A percentile compares a stretch with the other conserved stretches of the same genome.
Conservation (phyloP, 2,113 vertebrate genomes). For the Pseudopodoces humilis region DNA sequence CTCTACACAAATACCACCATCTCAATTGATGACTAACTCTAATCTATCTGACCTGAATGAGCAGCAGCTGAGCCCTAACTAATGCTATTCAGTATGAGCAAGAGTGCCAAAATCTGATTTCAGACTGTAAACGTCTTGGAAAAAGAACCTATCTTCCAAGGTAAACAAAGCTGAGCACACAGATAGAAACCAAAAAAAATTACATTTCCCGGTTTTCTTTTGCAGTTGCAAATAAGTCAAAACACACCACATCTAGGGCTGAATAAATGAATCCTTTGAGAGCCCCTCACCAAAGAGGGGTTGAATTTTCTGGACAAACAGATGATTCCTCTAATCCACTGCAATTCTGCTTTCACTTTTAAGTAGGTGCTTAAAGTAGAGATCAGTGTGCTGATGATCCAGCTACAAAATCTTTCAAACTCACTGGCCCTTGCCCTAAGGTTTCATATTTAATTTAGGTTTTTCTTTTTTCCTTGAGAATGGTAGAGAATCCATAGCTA, state of each 20-base stretch:
- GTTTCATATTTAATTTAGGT: not conserved
- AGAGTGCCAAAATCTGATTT: constrained; percentile 33
- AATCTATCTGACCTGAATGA: constrained; percentile 36
- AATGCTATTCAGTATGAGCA: constrained; percentile 28
- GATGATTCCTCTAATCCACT: not conserved
- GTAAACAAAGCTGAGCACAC: constrained; percentile 7
- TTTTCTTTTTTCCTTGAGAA: not conserved
- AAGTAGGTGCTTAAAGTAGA: not conserved
- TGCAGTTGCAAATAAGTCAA: not conserved
- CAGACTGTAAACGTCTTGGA: not conserved
- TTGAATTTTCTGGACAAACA: not conserved
- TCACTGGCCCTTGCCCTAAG: not conserved
- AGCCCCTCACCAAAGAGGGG: not conserved
- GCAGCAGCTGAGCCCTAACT: constrained; percentile 37
- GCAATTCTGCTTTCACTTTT: not conserved
- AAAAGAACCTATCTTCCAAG: not conserved
- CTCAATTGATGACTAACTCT: not conserved
- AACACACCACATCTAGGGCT: not conserved
- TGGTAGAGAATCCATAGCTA: not conserved
- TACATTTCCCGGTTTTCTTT: not conserved
- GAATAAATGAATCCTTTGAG: not conserved
- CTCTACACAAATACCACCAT: not conserved
- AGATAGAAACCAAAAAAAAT: not conserved
- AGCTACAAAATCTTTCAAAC: not conserved
- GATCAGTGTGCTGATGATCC: not conserved